A percentile compares a stretch with the other conserved stretches of the same genome.
Conservation (phyloP, 2,888 invertebrate species). For the Choristoneura rosaceana region DNA sequence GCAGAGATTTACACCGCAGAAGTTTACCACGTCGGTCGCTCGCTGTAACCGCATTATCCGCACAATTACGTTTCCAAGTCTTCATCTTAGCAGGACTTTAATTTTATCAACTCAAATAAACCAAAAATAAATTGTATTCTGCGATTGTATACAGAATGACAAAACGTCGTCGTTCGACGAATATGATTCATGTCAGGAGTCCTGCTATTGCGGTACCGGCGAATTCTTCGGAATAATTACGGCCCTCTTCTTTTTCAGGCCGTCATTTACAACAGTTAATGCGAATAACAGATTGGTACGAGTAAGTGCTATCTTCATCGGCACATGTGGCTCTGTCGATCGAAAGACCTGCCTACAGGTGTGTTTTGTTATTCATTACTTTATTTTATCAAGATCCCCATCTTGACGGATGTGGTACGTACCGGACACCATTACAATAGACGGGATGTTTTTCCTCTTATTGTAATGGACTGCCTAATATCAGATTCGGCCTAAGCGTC, state of each 20-base stretch:
- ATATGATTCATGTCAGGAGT: slow-evolving; percentile 20
- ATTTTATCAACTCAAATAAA: slow-evolving; percentile 15
- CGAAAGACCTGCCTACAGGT: slow-evolving; percentile 62
- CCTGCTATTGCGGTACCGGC: slow-evolving; percentile 1
- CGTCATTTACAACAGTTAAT: slow-evolving; percentile 47
- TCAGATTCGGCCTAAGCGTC: slow-evolving; percentile 57
- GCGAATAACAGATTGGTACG: slow-evolving; percentile 61
- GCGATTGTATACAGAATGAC: slow-evolving; percentile 9
- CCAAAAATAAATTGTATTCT: slow-evolving; percentile 24
- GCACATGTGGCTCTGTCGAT: slow-evolving; percentile 65
- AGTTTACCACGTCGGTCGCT: slow-evolving; percentile 59
- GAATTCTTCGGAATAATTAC: slow-evolving; percentile 44
- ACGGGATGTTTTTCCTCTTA: slow-evolving; percentile 68
- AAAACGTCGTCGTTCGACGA: slow-evolving; percentile 14
- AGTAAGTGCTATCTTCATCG: slow-evolving; percentile 65
- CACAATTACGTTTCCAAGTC: slow-evolving; percentile 59
- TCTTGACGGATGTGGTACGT: slow-evolving; percentile 76
- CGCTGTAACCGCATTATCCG: slow-evolving; percentile 64
- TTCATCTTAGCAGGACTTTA: slow-evolving; percentile 47
- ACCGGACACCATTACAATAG: slow-evolving; percentile 75
- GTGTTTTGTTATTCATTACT: slow-evolving; percentile 79
- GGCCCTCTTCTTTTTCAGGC: slow-evolving; percentile 54
- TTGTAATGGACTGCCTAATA: slow-evolving; percentile 72
- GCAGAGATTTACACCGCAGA: slow-evolving; percentile 60
- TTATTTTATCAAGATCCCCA: slow-evolving; percentile 75